Base-by-base conservation (phyloP, 2,113 vertebrate species). In the Myocastor coypus region DNA sequence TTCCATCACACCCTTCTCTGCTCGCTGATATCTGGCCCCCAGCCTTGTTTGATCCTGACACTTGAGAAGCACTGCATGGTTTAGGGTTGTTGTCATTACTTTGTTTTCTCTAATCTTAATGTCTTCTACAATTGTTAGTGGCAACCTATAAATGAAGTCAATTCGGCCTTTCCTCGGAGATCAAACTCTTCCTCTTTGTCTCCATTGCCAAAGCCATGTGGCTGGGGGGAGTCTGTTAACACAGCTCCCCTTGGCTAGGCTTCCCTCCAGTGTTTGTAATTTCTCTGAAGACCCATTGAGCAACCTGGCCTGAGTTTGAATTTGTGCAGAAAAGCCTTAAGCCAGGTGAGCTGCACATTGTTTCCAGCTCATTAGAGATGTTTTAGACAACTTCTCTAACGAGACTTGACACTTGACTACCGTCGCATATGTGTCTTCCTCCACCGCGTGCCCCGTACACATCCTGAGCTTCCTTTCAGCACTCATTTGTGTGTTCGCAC, bases 321-420 rank as follows among this genome's bases (percentile, higher is more conserved):
- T 96, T 92, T 95, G 92, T 96, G 97, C 84, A 83, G 95, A 98
- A 96, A 95, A 80, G 77, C 77, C 92, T 97, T 91, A 83, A 96
- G 93, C 94, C 97, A 97, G 95, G 97, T 95, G 97, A 97, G 95
- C 68, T 40, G 32, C 87, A 95, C 92, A 94, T 96, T 95, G 96
- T 96, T 98, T 98, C 96, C 96, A 92, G 97, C 96, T 97, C 97
- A 98, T 98, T 98, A 98, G 96, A 94, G 90, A 85, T 82, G 93
- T 97, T 97, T 87, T 98, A 94, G 96, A 98, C 96, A 97, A 95
- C 97, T 97, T 97, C 88, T 96, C 93, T 94, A 98, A 98, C 96
- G 75, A 97, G 92, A 87, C 85, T 96, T 98, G 97, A 97, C 97
- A 92, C 94, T 82, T 95, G 87, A 97, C 92, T 96, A 93, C 84